phyloP scores from a whole-genome alignment of 2,797 vertebrate species.

The Botia kubotai region DNA sequence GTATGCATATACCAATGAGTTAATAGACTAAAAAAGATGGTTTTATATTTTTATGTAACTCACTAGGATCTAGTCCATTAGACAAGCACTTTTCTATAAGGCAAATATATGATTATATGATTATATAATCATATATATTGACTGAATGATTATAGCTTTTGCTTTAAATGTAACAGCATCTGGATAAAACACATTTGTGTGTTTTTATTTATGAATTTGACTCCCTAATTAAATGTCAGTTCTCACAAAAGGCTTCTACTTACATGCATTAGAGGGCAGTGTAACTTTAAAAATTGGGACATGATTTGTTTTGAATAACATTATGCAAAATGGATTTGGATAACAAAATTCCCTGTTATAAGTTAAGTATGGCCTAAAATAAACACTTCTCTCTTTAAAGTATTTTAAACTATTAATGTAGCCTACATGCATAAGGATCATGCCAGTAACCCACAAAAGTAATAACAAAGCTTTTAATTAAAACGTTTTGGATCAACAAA shows the following conservation, averaged over 20 bases:
- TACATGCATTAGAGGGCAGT: constrained; percentile 37
- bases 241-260: not conserved
- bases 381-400: not conserved
- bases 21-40: no score
- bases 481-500: not conserved
- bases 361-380: not conserved
- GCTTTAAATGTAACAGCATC: not conserved
- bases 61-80: not conserved
- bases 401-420: not conserved
- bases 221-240: not conserved
- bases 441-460: not conserved
- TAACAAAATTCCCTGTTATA: not conserved
- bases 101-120: no score
- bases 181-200: not conserved
- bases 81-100: not conserved
- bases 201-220: not conserved
- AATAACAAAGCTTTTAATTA: not conserved
- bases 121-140: no score
- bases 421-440: constrained; percentile 6
- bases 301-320: constrained; percentile 5
- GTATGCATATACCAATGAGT: not conserved
- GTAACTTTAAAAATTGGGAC: not conserved
- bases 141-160: no score
- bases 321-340: not conserved
- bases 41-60: not conserved